These are phyloP conservation scores for Melopsittacus undulatus DNA, from an alignment of 2,797 vertebrate genomes.

Conservation along the genomic window DNA sequence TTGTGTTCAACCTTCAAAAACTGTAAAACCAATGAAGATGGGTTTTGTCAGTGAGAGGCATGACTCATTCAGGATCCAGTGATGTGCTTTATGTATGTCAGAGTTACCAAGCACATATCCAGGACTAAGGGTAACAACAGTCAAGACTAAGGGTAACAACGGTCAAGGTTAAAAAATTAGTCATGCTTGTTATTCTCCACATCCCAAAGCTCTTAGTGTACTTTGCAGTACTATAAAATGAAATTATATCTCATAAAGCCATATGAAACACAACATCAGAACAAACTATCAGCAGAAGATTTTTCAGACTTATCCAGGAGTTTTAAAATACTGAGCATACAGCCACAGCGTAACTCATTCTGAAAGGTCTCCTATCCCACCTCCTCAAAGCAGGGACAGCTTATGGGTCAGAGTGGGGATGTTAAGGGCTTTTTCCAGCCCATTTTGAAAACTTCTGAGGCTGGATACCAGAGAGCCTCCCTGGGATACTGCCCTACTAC, in stretches of 20 bases:
- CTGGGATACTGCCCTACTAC: background rate
- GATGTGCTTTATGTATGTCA: background rate
- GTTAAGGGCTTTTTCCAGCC: background rate
- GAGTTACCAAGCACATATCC: background rate
- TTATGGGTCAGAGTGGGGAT: fast-evolving
- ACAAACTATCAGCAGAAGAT: background rate
- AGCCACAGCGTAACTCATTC: background rate
- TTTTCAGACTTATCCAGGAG: fast-evolving
- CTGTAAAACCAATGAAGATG: background rate
- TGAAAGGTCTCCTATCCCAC: background rate
- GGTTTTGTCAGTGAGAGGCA: background rate
- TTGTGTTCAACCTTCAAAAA: background rate
- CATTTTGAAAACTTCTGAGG: background rate
- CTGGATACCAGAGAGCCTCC: background rate
- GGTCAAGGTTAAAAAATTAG: background rate
- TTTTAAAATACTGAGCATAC: background rate
- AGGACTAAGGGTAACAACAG: background rate
- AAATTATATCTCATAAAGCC: background rate
- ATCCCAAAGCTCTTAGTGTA: background rate
- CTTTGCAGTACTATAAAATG: background rate
- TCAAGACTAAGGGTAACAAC: background rate
- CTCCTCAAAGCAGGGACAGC: background rate
- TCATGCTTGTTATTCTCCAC: background rate
- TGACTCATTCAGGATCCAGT: background rate
- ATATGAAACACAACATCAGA: background rate